Evolutionary conservation across 2,797 vertebrate species (phyloP), one percentile per base, ranked within the genome.

Genomic region (Fundulus diaphanus): DNA sequence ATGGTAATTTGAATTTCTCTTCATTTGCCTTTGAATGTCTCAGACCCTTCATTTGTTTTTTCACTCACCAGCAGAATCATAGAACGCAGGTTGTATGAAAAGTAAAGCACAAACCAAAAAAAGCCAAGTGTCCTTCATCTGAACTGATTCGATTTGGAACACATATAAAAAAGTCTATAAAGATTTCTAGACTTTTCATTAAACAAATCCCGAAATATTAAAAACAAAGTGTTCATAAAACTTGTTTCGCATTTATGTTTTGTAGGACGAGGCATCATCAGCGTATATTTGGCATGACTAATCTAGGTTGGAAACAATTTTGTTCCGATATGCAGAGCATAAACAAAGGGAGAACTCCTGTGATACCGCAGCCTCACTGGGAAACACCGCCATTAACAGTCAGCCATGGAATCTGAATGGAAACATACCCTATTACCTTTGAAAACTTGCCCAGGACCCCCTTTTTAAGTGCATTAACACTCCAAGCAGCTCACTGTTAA

Each of bases 241-340:
- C 86, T 78, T 16, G 70, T 94, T 88, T 94, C 97, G 96, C 97
- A 87, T 97, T 96, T 93, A 96, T 91, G 93, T 96, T 96, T 85
- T 94, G 95, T 89, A 95, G 93, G 96, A 96, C 77, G 93, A 94
- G 82, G 96, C 96, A 78, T 97, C 96, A 90, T 97, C 96, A 83
- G 97, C 95, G 89, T 87, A 80, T 97, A 96, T 84, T 94, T 97
- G 90, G 97, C 96, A 81, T 93, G 92, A 85, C 92, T 93, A 31
- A 92, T 95, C 90, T 96, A 95, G 96, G 91, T 93, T 97, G 95
- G 97, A 97, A 95, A 97, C 92, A 81, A 95, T 95, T 92, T 97
- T 95, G 94, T 97, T 96, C 94, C 97, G 95, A 93, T 85, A 91
- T 89, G 80, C 85, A 91, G 94, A 91, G 93, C 92, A 94, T 93